A percentile compares a stretch with the other conserved stretches of the same genome.
phyloP scores from a whole-genome alignment of 2,888 invertebrate species.

The Andrena praecox region DNA sequence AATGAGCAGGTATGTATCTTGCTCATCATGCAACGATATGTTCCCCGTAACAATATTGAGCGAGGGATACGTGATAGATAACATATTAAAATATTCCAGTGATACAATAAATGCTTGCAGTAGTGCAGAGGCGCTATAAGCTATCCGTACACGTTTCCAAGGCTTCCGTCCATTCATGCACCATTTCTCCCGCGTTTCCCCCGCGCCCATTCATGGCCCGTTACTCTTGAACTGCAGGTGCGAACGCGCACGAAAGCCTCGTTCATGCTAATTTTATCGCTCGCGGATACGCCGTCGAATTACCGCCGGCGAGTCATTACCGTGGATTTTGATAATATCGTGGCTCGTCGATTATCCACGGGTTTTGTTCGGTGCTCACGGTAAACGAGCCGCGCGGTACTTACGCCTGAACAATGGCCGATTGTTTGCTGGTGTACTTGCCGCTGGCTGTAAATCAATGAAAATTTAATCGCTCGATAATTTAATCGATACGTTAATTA shows the following conservation, averaged over 20 bases:
- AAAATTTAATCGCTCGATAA: slow-evolving; percentile 54
- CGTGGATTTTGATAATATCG: slow-evolving; percentile 66
- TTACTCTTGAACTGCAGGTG: slow-evolving; percentile 74
- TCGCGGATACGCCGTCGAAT: slow-evolving; percentile 59
- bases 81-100: too few species aligned
- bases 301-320: slow-evolving; percentile 70
- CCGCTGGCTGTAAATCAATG: slow-evolving; percentile 46
- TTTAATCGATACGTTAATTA: slow-evolving; percentile 61
- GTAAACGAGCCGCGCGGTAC: slow-evolving; percentile 44
- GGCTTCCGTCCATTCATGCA: slow-evolving; percentile 63
- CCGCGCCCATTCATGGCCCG: slow-evolving; percentile 72
- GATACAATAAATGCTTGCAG: not conserved
- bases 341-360: slow-evolving; percentile 48
- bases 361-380: slow-evolving; percentile 37
- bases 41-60: too few species aligned
- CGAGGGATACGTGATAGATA: too few species aligned
- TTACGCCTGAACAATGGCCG: slow-evolving; percentile 42
- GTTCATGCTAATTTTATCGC: slow-evolving; percentile 73
- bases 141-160: slow-evolving; percentile 30
- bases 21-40: too few species aligned
- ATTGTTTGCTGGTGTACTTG: slow-evolving; percentile 10
- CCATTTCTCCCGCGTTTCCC: slow-evolving; percentile 69
- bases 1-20: too few species aligned
- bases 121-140: slow-evolving; percentile 1
- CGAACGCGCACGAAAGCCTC: slow-evolving; percentile 51